phyloP scores from a whole-genome alignment of 30 jellyfish, hydroid and myxozoan genomes.

The Mastigias papua region DNA sequence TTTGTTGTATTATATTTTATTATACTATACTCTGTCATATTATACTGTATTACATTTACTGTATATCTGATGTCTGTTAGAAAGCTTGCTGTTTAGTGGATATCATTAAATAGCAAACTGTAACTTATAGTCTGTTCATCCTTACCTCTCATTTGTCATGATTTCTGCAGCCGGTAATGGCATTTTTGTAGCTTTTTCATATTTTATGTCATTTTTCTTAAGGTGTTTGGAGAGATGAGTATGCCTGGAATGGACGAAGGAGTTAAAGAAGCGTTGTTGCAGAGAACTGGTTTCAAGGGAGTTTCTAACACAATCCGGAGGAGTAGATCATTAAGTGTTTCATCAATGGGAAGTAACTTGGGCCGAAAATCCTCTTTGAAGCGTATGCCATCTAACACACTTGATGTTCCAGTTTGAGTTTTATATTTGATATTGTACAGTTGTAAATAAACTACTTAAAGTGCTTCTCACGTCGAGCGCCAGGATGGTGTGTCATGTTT shows the following conservation, averaged over 20 bases:
- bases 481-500: too few relatives aligned
- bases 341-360: conserved; percentile 43
- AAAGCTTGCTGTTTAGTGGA: too few relatives aligned
- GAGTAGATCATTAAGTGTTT: conserved; percentile 60
- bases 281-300: conserved; percentile 80
- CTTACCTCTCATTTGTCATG: too few relatives aligned
- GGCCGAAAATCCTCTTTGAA: conserved; percentile 24
- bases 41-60: too few relatives aligned
- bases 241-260: conserved; percentile 92
- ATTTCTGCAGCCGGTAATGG: too few relatives aligned
- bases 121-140: too few relatives aligned
- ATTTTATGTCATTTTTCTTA: not conserved
- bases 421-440: not conserved
- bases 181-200: too few relatives aligned
- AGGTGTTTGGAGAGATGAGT: conserved; percentile 94
- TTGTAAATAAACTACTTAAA: not conserved
- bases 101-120: too few relatives aligned
- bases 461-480: too few relatives aligned
- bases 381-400: conserved; percentile 53
- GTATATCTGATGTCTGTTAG: too few relatives aligned
- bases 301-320: conserved; percentile 40
- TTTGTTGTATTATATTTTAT: too few relatives aligned
- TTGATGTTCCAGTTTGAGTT: conserved; percentile 41
- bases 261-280: conserved; percentile 77
- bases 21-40: too few relatives aligned